Evolutionary conservation across 2,797 vertebrate species (phyloP).

Genomic region (Coranthus polyacanthus): DNA sequence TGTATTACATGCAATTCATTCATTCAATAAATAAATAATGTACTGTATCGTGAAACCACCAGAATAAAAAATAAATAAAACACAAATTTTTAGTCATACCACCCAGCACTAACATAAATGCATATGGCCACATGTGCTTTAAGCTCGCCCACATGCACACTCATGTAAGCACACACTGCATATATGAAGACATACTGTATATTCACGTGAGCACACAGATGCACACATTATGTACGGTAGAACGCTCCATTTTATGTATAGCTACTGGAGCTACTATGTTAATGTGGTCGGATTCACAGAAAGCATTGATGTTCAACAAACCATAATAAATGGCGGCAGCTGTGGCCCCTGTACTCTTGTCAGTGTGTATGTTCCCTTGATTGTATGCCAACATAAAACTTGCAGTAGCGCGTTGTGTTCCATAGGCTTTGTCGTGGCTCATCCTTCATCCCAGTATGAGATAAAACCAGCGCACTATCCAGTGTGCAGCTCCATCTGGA

Average conservation of each 20-base stretch:
- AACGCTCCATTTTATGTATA: conserved; percentile 22
- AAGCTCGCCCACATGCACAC: neutral
- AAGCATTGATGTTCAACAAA: conserved; percentile 53
- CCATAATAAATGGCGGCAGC: conserved; percentile 58
- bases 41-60: no score
- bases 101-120: neutral
- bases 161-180: neutral
- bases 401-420: conserved; percentile 3
- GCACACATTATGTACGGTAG: conserved; percentile 4
- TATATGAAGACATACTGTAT: neutral
- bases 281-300: conserved; percentile 46
- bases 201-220: conserved; percentile 1
- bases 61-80: no score
- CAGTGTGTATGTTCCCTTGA: neutral
- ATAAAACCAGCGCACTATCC: conserved; percentile 10
- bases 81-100: no score
- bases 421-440: conserved; percentile 15
- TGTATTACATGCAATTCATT: no score
- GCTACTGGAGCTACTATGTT: conserved; percentile 5
- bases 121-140: no score
- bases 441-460: conserved; percentile 22
- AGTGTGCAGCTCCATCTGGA: conserved; percentile 13
- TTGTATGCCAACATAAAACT: neutral
- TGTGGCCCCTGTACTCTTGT: conserved; percentile 27
- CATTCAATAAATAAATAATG: no score